Evolutionary conservation across 2,113 vertebrate species (phyloP).

Genomic region (Vombatus ursinus): DNA sequence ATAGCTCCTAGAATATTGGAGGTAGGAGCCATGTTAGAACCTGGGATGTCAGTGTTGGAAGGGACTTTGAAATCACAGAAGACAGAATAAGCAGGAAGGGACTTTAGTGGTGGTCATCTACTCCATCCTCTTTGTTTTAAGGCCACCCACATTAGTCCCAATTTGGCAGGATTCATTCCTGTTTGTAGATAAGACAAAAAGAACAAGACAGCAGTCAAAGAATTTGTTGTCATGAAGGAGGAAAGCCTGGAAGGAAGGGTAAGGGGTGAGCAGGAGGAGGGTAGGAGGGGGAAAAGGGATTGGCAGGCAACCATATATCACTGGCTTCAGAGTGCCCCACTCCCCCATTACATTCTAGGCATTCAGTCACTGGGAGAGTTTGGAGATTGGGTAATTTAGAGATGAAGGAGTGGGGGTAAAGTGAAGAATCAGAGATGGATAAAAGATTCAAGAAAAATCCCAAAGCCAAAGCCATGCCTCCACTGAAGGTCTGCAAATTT

Average conservation of each 20-base stretch:
- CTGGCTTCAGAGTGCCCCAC: not conserved
- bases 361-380: not conserved
- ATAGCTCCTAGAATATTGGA: not conserved
- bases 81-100: no score
- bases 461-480: constrained; percentile 39
- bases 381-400: not conserved
- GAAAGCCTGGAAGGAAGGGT: not conserved
- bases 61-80: not conserved
- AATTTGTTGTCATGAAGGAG: not conserved
- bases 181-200: not conserved
- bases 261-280: not conserved
- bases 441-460: not conserved
- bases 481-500: not conserved
- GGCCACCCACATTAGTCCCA: not conserved
- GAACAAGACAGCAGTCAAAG: not conserved
- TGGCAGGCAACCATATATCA: not conserved
- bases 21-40: not conserved
- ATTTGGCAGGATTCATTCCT: not conserved
- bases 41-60: not conserved
- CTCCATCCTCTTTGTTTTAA: not conserved
- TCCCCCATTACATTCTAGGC: not conserved
- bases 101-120: not conserved
- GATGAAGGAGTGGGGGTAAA: not conserved
- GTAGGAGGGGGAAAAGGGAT: not conserved
- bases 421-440: not conserved